Conservation (phyloP, 2,797 vertebrate genomes). For the Natrix natrix region DNA sequence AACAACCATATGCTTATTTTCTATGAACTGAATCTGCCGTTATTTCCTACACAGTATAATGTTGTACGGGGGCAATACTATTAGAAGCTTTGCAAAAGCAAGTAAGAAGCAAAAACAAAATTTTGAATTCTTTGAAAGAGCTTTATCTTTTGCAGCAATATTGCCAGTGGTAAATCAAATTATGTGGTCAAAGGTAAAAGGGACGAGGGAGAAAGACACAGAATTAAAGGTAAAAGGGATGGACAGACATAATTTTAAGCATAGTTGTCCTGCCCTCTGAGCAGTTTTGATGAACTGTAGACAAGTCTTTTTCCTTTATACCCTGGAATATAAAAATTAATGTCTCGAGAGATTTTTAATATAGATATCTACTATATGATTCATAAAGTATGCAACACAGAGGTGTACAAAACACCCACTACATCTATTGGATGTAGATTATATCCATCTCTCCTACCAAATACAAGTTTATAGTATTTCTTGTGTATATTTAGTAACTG, state of each 20-base stretch:
- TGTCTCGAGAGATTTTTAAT: not conserved
- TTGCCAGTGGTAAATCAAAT: not conserved
- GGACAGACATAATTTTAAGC: not conserved
- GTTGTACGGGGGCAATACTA: not conserved
- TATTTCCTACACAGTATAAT: not conserved
- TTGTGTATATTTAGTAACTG: not conserved
- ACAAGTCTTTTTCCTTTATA: not conserved
- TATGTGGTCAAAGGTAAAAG: not conserved
- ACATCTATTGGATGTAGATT: not conserved
- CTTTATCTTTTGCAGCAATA: not conserved
- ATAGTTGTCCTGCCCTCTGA: not conserved
- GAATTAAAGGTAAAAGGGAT: not conserved
- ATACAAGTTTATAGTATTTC: not conserved
- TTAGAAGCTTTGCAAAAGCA: not conserved
- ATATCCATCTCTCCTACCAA: not conserved
- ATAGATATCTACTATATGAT: not conserved
- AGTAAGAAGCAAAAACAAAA: not conserved
- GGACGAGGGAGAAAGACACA: not conserved
- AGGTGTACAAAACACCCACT: not conserved
- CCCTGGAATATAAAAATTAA: not conserved
- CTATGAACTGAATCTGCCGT: not conserved
- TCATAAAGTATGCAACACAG: not conserved
- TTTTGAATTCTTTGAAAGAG: not conserved
- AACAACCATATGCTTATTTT: not conserved
- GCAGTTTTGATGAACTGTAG: not conserved